Percentiles rank a stretch among this genome's conserved stretches.
Conservation (phyloP, 2,797 vertebrate genomes). For the Eulemur albifrons region DNA sequence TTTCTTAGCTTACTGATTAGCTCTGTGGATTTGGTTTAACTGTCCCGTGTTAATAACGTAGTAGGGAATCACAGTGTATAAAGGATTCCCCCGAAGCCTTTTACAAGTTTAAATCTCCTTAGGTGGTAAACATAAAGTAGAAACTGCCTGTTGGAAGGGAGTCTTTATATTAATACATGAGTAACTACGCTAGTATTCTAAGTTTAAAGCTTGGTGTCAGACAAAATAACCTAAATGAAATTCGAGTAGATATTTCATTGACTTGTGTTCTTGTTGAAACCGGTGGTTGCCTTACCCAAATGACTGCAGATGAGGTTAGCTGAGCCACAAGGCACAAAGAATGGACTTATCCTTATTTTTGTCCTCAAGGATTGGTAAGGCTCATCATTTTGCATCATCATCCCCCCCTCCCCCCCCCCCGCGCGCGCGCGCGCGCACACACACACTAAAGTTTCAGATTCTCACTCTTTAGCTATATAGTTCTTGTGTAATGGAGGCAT, state of each 20-base stretch:
- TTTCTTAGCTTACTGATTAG: slow-evolving; percentile 20
- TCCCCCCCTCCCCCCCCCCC: too few species aligned
- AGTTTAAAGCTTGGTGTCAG: background rate
- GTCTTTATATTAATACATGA: background rate
- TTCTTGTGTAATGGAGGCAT: background rate
- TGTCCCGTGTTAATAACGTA: slow-evolving; percentile 11
- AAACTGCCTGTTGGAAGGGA: background rate
- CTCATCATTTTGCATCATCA: background rate
- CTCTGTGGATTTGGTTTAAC: slow-evolving; percentile 27
- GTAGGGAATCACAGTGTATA: background rate
- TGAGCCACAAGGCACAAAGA: background rate
- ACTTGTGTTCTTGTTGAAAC: background rate
- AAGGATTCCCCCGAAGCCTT: background rate
- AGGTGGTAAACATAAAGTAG: background rate
- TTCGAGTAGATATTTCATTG: background rate
- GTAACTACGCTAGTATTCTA: background rate
- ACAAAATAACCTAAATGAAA: background rate
- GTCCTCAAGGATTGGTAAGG: background rate
- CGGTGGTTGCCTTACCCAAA: background rate
- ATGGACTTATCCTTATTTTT: background rate
- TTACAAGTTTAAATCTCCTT: background rate
- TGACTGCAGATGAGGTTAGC: background rate
- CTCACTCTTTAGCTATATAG: background rate
- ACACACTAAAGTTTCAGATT: background rate
- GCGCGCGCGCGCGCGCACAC: fast-evolving